Evolutionary conservation across 2,888 invertebrate genomes (phyloP).

Genomic region (Itoplectis maculator): DNA sequence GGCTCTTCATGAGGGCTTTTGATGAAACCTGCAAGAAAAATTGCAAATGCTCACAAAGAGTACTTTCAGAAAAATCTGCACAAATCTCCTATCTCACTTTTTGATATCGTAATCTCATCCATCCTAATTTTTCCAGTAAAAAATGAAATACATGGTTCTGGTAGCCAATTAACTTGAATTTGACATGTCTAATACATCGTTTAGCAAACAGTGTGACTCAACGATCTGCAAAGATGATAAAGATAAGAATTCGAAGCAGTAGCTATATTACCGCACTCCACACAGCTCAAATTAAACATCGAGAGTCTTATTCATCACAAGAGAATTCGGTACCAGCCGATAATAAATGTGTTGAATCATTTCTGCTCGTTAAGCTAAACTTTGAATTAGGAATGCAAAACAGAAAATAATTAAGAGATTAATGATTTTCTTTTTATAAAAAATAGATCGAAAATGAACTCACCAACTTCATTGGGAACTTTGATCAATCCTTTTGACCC

Average conservation of each 20-base stretch:
- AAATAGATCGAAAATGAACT: background rate
- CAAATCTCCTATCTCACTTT: background rate
- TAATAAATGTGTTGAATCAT: background rate
- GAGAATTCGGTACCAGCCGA: background rate
- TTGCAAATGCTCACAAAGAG: background rate
- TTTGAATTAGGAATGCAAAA: background rate
- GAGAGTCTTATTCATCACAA: background rate
- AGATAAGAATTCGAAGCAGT: too few relatives aligned
- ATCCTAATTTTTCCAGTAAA: background rate
- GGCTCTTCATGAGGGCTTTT: constrained; percentile 52
- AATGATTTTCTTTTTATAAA: background rate
- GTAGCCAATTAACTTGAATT: too few relatives aligned
- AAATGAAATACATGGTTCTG: too few relatives aligned
- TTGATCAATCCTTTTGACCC: background rate
- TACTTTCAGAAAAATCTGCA: background rate
- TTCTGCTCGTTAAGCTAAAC: background rate
- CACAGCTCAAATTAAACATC: background rate
- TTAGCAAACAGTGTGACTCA: too few relatives aligned
- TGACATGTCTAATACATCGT: too few relatives aligned
- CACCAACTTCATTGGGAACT: constrained; percentile 38
- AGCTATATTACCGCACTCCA: background rate
- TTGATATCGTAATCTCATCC: background rate
- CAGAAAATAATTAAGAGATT: too few relatives aligned
- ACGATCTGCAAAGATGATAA: too few relatives aligned
- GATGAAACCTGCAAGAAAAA: constrained; percentile 30